phyloP scores from a whole-genome alignment of 2,888 invertebrate species.

The Trissoscelio sp. region DNA sequence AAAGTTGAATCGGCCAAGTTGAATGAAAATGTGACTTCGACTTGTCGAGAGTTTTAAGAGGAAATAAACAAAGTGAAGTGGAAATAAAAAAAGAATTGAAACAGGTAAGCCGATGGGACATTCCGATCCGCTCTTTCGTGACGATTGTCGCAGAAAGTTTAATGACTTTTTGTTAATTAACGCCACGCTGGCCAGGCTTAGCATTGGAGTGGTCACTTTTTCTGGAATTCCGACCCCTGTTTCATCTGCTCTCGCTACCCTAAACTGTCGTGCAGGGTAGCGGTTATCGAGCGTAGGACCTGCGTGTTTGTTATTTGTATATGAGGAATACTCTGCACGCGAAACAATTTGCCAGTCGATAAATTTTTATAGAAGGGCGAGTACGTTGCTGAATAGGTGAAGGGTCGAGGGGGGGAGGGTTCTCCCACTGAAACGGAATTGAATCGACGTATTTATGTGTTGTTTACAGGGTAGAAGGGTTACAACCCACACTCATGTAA shows the following conservation, averaged over 20 bases:
- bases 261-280: constrained; percentile 67
- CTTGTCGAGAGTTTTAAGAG: constrained; percentile 30
- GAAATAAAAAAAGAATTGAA: constrained; percentile 49
- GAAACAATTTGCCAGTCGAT: constrained; percentile 84
- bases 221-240: constrained; percentile 70
- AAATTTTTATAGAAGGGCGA: constrained; percentile 81
- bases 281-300: constrained; percentile 69
- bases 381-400: constrained; percentile 65
- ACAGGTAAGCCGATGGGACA: constrained; percentile 71
- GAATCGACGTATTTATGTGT: constrained; percentile 84
- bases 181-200: constrained; percentile 79
- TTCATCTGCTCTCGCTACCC: constrained; percentile 69
- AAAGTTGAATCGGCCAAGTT: background rate
- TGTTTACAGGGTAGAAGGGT: constrained; percentile 81
- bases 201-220: constrained; percentile 77
- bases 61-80: constrained; percentile 45
- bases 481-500: constrained; percentile 81
- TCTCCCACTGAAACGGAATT: constrained; percentile 82
- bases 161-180: constrained; percentile 84
- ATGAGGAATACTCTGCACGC: constrained; percentile 78
- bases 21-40: constrained; percentile 32
- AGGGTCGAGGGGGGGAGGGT: constrained; percentile 59
- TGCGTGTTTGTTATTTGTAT: constrained; percentile 73
- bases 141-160: constrained; percentile 81
- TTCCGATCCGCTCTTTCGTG: constrained; percentile 75